phyloP scores from a whole-genome alignment of 2,888 invertebrate genomes.

The Psococerastis gibbosa region DNA sequence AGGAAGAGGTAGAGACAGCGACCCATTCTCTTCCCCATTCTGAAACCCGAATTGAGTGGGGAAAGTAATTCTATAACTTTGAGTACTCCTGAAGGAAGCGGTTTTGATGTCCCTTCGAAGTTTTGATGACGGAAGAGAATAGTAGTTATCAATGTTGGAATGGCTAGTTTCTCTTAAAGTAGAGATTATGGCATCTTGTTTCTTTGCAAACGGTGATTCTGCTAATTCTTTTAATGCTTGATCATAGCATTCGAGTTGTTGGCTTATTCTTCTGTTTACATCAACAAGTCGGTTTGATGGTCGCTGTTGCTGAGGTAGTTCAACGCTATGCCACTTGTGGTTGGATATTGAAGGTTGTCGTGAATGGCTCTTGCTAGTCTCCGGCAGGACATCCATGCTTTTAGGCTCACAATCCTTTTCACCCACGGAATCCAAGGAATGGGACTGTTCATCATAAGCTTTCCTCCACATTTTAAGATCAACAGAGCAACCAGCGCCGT shows the following conservation, averaged over 20 bases:
- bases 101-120: constrained; percentile 2
- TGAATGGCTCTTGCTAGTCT: constrained; percentile 17
- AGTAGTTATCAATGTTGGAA: constrained; percentile 12
- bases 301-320: constrained; percentile 13
- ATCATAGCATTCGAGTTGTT: constrained; percentile 21
- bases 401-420: constrained; percentile 5
- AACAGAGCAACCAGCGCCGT: constrained; percentile 15
- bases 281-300: constrained; percentile 14
- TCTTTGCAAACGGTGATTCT: constrained; percentile 16
- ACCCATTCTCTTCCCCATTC: not conserved
- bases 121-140: constrained; percentile 12
- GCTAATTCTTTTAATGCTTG: constrained; percentile 21
- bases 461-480: constrained; percentile 15
- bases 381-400: not conserved
- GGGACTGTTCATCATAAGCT: constrained; percentile 16
- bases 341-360: constrained; percentile 19
- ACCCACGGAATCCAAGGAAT: constrained; percentile 19
- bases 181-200: constrained; percentile 11
- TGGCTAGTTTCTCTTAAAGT: constrained; percentile 11
- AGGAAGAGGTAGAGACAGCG: constrained; percentile 2
- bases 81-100: not conserved
- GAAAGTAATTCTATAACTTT: not conserved
- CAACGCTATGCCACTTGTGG: constrained; percentile 16
- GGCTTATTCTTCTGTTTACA: constrained; percentile 18
- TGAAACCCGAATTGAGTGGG: too few species aligned